Evolutionary conservation across 2,797 vertebrate species (phyloP).

Genomic region (Alosa sapidissima): DNA sequence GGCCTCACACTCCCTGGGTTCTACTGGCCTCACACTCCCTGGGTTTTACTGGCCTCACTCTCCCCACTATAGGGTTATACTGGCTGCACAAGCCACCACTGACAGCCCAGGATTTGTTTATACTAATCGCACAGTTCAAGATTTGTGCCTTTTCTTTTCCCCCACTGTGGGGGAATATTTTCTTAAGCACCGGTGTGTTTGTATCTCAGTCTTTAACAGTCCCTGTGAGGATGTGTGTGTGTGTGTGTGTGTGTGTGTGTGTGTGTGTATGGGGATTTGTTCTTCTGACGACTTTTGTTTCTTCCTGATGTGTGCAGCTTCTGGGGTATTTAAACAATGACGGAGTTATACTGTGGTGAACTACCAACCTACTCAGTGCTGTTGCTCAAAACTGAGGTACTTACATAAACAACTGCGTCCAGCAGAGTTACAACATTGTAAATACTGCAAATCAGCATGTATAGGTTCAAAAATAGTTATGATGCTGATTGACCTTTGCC

Average conservation of each 20-base stretch:
- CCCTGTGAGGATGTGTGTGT: not conserved
- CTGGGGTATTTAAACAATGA: not conserved
- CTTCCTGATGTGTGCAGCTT: not conserved
- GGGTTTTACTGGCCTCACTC: not conserved
- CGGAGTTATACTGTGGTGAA: not conserved
- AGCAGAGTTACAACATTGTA: not conserved
- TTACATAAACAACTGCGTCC: constrained; percentile 26
- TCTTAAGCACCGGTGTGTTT: not conserved
- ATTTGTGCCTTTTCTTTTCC: constrained; percentile 63
- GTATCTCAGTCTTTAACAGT: not conserved
- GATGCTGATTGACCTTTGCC: no score
- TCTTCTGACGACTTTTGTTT: constrained; percentile 24
- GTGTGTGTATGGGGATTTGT: not conserved
- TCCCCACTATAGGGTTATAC: not conserved
- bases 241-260: constrained; percentile 23
- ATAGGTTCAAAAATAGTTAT: not conserved
- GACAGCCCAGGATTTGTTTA: constrained; percentile 56
- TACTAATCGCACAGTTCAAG: constrained; percentile 55
- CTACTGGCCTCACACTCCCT: not conserved
- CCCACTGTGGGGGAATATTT: constrained; percentile 52
- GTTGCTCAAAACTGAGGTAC: not conserved
- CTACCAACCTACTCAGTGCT: not conserved
- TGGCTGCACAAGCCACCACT: not conserved
- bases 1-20: not conserved
- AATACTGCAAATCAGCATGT: not conserved